Conservation (phyloP, 2,113 vertebrate species). For the Tapirus terrestris region DNA sequence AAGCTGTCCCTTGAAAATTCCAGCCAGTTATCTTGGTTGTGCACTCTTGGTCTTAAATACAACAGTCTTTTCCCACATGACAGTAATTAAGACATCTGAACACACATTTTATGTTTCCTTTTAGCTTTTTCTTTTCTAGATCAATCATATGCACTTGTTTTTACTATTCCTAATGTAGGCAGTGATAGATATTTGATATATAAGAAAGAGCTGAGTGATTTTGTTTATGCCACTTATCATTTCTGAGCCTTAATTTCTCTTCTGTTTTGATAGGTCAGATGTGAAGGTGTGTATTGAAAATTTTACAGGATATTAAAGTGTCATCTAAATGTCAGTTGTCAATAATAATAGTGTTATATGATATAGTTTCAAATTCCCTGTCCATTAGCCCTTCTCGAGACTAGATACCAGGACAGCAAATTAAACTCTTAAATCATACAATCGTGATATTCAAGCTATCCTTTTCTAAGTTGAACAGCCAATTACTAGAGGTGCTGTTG, state of each 20-base stretch:
- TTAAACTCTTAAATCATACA: constrained; percentile 29
- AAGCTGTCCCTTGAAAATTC: constrained; percentile 20
- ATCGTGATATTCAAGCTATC: not conserved
- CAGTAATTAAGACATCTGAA: not conserved
- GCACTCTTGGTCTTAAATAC: not conserved
- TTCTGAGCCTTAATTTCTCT: constrained; percentile 2
- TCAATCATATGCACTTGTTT: not conserved
- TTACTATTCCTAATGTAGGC: not conserved
- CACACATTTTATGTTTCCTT: not conserved
- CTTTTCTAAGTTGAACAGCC: not conserved
- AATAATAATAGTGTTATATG: not conserved
- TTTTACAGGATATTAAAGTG: not conserved
- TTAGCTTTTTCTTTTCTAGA: not conserved
- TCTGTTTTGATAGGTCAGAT: not conserved
- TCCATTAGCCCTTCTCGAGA: not conserved
- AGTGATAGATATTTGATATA: not conserved
- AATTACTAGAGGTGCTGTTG: not conserved
- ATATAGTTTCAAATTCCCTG: not conserved
- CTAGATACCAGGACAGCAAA: not conserved
- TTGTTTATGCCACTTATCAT: not conserved
- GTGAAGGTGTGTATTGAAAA: constrained; percentile 16
- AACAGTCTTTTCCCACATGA: not conserved
- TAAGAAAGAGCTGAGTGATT: not conserved
- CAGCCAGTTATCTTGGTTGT: not conserved
- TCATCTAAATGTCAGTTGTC: not conserved